These are phyloP conservation scores for Drosophila subobscura DNA, from an alignment of 1,140 invertebrate species.

Conservation along the genomic window DNA sequence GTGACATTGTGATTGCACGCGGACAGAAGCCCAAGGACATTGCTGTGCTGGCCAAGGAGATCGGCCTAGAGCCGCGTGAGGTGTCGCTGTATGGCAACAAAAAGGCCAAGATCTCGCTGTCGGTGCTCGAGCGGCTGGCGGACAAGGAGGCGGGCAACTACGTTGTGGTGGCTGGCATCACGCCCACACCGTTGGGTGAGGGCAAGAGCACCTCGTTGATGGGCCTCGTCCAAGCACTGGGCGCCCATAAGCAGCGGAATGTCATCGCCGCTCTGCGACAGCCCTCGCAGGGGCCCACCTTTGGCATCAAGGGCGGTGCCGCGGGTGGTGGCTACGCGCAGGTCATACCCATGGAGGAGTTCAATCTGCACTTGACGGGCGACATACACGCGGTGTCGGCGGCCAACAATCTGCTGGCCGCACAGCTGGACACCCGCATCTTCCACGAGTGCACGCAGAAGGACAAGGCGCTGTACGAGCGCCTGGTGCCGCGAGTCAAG, in stretches of 20 bases:
- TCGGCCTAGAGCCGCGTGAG: conserved; percentile 92
- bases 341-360: conserved; percentile 99
- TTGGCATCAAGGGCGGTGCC: conserved; percentile 94
- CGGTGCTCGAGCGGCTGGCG: conserved; percentile 90
- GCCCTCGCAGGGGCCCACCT: conserved; percentile 99
- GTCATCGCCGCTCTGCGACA: conserved; percentile 98
- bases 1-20: conserved; percentile 95
- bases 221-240: conserved; percentile 96
- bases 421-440: conserved; percentile 96
- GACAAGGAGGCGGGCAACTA: conserved; percentile 93
- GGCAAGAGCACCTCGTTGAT: conserved; percentile 98
- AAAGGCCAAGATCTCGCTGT: conserved; percentile 97
- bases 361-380: conserved; percentile 99
- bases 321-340: conserved; percentile 84
- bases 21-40: conserved; percentile 95
- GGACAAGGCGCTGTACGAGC: conserved; percentile 93
- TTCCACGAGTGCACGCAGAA: conserved; percentile 97
- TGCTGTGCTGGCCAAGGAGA: conserved; percentile 90
- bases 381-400: conserved; percentile 99
- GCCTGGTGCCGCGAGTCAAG: conserved; percentile 93
- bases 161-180: conserved; percentile 98
- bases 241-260: conserved; percentile 93
- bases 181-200: conserved; percentile 98
- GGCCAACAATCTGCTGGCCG: conserved; percentile 98
- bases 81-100: conserved; percentile 95